These are phyloP conservation scores for Xenus cinereus DNA, from an alignment of 2,113 vertebrate genomes.

Conservation along the genomic window DNA sequence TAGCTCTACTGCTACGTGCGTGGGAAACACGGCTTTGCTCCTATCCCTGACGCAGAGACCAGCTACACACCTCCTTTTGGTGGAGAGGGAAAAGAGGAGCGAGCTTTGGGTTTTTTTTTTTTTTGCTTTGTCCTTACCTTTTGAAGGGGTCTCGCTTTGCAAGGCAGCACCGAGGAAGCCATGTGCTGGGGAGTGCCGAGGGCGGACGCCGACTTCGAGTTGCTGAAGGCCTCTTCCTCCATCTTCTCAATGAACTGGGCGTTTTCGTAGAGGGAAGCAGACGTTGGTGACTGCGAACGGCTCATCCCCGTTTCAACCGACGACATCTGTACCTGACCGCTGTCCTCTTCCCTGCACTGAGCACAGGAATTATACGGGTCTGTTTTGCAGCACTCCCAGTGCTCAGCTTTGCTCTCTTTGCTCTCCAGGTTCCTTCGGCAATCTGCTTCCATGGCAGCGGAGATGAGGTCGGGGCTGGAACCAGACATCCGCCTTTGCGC, in stretches of 20 bases:
- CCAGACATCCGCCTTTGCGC: constrained; percentile 86
- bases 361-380: constrained; percentile 84
- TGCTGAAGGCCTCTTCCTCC: constrained; percentile 59
- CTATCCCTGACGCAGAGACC: background rate
- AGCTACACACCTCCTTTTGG: background rate
- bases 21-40: background rate
- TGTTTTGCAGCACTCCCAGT: constrained; percentile 83
- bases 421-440: constrained; percentile 73
- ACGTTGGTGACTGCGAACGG: constrained; percentile 72
- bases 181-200: constrained; percentile 68
- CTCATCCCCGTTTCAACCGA: background rate
- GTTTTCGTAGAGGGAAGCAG: constrained; percentile 63
- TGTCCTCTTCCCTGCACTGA: constrained; percentile 73
- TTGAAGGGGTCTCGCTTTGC: constrained; percentile 82
- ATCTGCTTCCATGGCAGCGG: constrained; percentile 83
- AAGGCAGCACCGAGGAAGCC: constrained; percentile 80
- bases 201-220: constrained; percentile 34
- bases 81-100: background rate
- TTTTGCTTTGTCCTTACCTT: constrained; percentile 76
- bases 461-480: constrained; percentile 92
- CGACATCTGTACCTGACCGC: background rate
- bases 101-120: background rate
- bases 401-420: constrained; percentile 11
- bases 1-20: rapidly evolving
- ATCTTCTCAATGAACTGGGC: constrained; percentile 33